Base-by-base conservation (phyloP, 2,113 vertebrate genomes). In the Oophaga pumilio region DNA sequence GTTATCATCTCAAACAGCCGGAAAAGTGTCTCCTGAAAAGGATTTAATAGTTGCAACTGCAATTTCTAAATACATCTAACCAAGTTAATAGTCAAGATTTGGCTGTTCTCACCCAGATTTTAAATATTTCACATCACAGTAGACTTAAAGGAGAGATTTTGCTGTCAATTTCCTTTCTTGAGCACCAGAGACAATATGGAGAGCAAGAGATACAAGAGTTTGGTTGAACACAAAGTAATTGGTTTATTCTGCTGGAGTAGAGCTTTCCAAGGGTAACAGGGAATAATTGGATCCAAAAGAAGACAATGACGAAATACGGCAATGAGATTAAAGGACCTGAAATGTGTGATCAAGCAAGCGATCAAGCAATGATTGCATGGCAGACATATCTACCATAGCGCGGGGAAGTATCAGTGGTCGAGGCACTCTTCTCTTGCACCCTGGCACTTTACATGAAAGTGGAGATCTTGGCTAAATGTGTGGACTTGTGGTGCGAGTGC, bases 11-110 rank as follows among this genome's bases (percentile, higher is more conserved):
- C 59, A 76, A 77, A 88, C 71, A 84, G 71, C 66, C 78, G 22
- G 66, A 87, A 87, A 87, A 87, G 66, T 60, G 79, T 82, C 53
- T 87, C 33, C 78, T 82, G 50, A 43, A 87, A 87, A 82, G 43
- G 74, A 74, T 82, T 20, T 82, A 81, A 87, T 82, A 57, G 78
- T 69, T 79, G 43, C 20, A 71, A 80, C 81, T 80, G 76, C 76
- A 62, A 71, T 82, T 71, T 33, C 68, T 87, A 81, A 82, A 81
- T 60, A 81, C 64, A 82, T 81, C 66, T 24, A 82, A 80, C 66
- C 50, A 52, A 50, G 77, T 82, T 87, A 79, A 80, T 80, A 69
- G 76, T n/a, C 74, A 53, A 56, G 60, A 86, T 78, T 86, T 76
- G 53, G 56, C 71, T 85, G 56, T 26, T 78, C 57, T 53, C 60